These are phyloP conservation scores for Acipenser ruthenus DNA, from an alignment of 2,797 vertebrate genomes.

Conservation along the genomic window DNA sequence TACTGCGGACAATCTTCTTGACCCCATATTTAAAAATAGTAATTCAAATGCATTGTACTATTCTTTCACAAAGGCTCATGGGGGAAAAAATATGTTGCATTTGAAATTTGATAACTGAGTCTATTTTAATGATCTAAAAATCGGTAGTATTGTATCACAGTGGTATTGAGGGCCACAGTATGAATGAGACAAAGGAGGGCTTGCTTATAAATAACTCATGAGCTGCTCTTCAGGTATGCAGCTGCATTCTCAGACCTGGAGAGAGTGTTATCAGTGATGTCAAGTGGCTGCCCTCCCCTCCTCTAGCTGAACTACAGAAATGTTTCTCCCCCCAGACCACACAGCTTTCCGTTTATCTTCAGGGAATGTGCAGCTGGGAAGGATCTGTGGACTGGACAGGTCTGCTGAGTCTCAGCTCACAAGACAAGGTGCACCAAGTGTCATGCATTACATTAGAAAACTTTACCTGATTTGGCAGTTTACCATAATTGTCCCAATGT, in stretches of 20 bases:
- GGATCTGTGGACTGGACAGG: neutral
- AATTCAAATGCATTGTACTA: no score
- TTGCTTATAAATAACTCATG: neutral
- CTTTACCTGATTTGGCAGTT: no score
- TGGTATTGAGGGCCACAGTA: conserved; percentile 9
- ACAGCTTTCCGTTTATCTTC: neutral
- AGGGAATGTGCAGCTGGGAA: neutral
- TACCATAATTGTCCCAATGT: no score
- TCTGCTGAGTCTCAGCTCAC: no score
- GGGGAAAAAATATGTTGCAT: no score
- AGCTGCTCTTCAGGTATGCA: neutral
- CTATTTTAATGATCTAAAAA: neutral
- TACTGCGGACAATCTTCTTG: no score
- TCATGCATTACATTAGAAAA: no score
- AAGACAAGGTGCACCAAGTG: no score
- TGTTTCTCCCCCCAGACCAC: neutral
- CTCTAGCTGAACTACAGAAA: neutral
- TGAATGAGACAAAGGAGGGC: neutral
- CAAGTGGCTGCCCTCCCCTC: conserved; percentile 1
- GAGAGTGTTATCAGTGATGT: neutral
- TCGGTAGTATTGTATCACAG: neutral
- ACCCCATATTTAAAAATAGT: no score
- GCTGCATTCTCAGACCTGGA: neutral
- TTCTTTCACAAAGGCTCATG: no score
- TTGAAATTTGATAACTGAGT: no score